Conservation (phyloP, 2,113 vertebrate genomes). For the Alethe castanea region DNA sequence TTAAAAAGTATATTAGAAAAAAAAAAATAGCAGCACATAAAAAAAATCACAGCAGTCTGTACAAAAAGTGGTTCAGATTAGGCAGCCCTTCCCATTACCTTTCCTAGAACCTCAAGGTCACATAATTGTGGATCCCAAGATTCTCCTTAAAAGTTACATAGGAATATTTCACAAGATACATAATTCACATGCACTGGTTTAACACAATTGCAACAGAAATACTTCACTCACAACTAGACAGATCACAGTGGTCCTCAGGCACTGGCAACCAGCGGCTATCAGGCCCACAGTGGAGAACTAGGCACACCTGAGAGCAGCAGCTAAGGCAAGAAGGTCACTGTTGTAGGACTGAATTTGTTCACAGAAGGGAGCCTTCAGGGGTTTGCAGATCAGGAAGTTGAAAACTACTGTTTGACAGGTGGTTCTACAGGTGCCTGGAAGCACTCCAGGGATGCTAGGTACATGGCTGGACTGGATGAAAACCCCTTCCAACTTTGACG, state of each 20-base stretch:
- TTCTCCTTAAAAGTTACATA: background rate
- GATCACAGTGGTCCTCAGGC: background rate
- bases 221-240: background rate
- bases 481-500: background rate
- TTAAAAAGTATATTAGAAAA: background rate
- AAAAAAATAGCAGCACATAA: background rate
- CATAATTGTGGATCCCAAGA: background rate
- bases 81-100: background rate
- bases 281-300: background rate
- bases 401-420: background rate
- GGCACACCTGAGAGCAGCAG: rapidly evolving
- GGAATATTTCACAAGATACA: background rate
- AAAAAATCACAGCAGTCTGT: background rate
- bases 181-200: background rate
- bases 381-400: background rate
- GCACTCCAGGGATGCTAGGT: background rate
- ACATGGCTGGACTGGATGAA: background rate
- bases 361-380: background rate
- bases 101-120: background rate
- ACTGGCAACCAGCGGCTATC: background rate
- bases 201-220: background rate
- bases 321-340: background rate
- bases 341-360: background rate
- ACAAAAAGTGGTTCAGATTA: background rate
- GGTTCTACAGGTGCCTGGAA: background rate